Evolutionary conservation across 2,113 vertebrate genomes (phyloP), one percentile per base, ranked within the genome.

Genomic region (Uropsilus gracilis): DNA sequence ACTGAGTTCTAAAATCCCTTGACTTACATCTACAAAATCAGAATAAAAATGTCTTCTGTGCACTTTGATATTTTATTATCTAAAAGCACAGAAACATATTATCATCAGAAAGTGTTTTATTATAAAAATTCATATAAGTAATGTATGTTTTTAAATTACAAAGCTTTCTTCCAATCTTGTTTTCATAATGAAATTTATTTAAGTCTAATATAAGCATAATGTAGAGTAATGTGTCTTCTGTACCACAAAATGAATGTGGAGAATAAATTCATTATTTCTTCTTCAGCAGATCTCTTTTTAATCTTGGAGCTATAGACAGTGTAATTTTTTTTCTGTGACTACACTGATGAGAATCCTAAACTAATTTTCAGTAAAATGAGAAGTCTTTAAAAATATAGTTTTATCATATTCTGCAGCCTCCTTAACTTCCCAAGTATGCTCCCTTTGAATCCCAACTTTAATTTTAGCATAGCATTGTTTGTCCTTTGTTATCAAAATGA

Each of bases 111-210:
- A 97, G 55, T 86, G 86, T 90, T 97, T 97, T 97, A 96, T 96
- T 97, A 97, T 97, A 95, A 95, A 97, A 97, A 97, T 84, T 97
- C 95, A 72, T 89, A 28, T 88, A 97, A 97, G 95, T 89, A 94
- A 94, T 86, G 90, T 86, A 42, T 98, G 94, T 96, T 98, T 98
- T 90, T 95, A 98, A 94, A 98, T 98, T 96, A 96, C 75, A 92
- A 93, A 77, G 76, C 80, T 98, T 94, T 96, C 50, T 88, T 97
- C 96, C 97, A 97, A 98, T 98, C 96, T 97, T 97, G 90, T 98
- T 98, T 98, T 97, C 72, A 72, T 98, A 98, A 98, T 98, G 97
- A 97, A 98, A 98, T 98, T 98, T 98, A 97, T 97, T 98, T 98
- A 97, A 97, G 95, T 96, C 96, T 98, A 97, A 98, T 98, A 97